A percentile compares a stretch with the other conserved stretches of the same genome.
Conservation (phyloP, 1,140 invertebrate genomes). For the Stegodyphus dumicola region DNA sequence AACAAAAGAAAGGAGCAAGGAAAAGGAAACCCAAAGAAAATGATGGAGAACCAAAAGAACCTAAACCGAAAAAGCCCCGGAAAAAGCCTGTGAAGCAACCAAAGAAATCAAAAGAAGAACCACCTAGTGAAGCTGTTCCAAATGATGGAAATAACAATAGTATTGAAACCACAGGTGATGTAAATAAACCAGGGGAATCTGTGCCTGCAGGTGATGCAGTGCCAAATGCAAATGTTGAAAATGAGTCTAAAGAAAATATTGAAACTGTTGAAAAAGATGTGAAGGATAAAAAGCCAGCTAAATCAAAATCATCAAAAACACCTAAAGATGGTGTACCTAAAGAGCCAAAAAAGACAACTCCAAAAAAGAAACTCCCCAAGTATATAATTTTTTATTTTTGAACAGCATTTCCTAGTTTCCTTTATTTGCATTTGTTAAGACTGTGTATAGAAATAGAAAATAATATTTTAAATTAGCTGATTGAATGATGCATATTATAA, state of each 20-base stretch:
- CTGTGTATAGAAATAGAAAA: too few relatives aligned
- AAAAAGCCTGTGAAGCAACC: constrained; percentile 65
- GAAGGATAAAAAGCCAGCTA: constrained; percentile 51
- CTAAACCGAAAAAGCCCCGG: constrained; percentile 66
- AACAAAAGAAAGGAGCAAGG: constrained; percentile 39
- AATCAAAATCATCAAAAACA: constrained; percentile 48
- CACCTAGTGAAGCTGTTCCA: neutral
- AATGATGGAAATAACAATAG: constrained; percentile 39
- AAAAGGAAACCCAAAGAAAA: constrained; percentile 57
- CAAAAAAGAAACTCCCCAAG: constrained; percentile 65
- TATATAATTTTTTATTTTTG: neutral
- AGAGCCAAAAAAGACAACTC: constrained; percentile 58
- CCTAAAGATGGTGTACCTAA: constrained; percentile 54
- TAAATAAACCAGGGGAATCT: constrained; percentile 26
- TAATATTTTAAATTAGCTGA: too few relatives aligned
- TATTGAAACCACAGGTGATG: constrained; percentile 28
- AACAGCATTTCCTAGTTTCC: too few relatives aligned
- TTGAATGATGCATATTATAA: too few relatives aligned
- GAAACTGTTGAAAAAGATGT: constrained; percentile 28
- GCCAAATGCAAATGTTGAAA: neutral
- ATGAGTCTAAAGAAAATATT: constrained; percentile 37
- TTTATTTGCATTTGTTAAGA: too few relatives aligned
- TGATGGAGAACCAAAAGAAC: constrained; percentile 64
- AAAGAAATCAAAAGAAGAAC: constrained; percentile 54
- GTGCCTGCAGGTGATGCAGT: neutral